Conservation (phyloP, 2,113 vertebrate species). For the Pseudopodoces humilis region DNA sequence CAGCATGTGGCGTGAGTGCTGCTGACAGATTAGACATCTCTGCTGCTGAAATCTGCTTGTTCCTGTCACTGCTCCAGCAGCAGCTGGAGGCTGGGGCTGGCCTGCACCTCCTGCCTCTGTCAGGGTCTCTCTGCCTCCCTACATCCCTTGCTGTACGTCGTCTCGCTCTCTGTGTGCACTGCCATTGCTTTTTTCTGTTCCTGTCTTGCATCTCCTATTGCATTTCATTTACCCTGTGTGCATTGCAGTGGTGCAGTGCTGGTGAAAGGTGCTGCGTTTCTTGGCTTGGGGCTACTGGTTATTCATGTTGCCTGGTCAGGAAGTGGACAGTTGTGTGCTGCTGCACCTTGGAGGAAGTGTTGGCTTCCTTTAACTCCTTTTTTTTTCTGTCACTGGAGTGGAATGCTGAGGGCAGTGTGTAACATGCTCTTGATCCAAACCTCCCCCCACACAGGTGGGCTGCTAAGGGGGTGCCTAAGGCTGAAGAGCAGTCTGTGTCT, state of each 20-base stretch:
- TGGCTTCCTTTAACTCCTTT: not conserved
- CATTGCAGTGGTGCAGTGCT: not conserved
- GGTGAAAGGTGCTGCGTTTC: fast-evolving
- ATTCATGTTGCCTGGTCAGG: not conserved
- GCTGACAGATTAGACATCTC: slow-evolving; percentile 60
- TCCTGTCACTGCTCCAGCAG: slow-evolving; percentile 57
- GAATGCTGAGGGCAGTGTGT: not conserved
- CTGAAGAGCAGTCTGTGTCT: not conserved
- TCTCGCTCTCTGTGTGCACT: not conserved
- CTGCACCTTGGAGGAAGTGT: not conserved
- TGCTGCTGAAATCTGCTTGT: slow-evolving; percentile 67
- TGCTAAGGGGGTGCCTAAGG: not conserved
- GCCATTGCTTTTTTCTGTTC: not conserved
- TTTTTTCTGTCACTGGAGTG: not conserved
- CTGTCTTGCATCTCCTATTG: not conserved
- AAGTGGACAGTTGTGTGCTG: not conserved
- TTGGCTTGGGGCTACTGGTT: not conserved
- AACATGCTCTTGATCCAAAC: not conserved
- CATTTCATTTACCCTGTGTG: not conserved
- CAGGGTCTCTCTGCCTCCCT: not conserved
- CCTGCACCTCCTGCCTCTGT: not conserved
- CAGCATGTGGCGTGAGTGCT: slow-evolving; percentile 10
- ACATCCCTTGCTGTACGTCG: not conserved
- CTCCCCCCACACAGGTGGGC: not conserved
- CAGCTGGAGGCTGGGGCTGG: slow-evolving; percentile 27